Base-by-base conservation (phyloP, 2,113 vertebrate species). In the Axis porcinus region DNA sequence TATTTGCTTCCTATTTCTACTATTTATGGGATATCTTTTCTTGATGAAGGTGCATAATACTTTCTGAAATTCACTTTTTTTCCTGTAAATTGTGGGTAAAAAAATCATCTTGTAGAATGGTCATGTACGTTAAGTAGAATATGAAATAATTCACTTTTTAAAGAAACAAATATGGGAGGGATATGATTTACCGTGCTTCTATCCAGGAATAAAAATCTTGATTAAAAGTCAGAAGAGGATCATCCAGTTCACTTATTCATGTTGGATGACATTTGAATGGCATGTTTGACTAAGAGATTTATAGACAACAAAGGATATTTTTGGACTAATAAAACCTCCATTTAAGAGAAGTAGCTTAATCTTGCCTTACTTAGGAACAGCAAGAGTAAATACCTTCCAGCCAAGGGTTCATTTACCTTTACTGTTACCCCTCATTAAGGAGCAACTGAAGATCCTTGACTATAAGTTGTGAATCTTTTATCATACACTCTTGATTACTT, bases 271-370 rank as follows among this genome's bases (percentile, higher is more conserved):
- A 76, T 89, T 94, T 94, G 33, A 30, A 84, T 89, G 45, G 16
- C 23, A 60, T 95, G 14, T 64, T 74, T 96, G 81, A 86, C 76
- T 70, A 93, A 82, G n/a, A 96, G 15, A 58, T 86, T 96, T 92
- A 92, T 92, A 90, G 21, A 52, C 4, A 82, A 78, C 16, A 55
- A 81, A 60, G 36, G 40, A 62, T 84, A 91, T 84, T 12, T 70
- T 82, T n/a, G 11, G 5, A 84, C 15, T 27, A 90, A 81, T 3
- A 70, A 81, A 90, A 45, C 6, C 8, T 52, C 13, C 28, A 28
- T 83, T 92, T 87, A 83, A 91, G 84, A 95, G 54, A 78, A 94
- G 70, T 47, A 93, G 45, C 27, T 60, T 81, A 81, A 94, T 87
- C 12, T 85, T 57, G 27, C 7, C 50, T 83, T 94, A 25, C 36